These are phyloP conservation scores for Ligdia adustata DNA, from an alignment of 2,888 invertebrate species.

Conservation along the genomic window DNA sequence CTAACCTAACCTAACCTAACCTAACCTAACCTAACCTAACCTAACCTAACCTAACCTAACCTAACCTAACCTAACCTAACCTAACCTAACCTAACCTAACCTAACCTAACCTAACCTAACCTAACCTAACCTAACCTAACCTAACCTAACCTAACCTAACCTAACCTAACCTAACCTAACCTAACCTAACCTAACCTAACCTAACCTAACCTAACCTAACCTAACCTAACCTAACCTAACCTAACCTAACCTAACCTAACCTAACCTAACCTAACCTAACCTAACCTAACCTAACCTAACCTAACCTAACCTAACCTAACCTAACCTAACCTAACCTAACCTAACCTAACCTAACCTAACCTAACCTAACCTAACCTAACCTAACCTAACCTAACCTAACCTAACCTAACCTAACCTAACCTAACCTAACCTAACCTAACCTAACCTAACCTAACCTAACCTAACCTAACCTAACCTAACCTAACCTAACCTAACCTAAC, in stretches of 20 bases:
- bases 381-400: constrained; percentile 22
- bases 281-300: constrained; percentile 22
- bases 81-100: constrained; percentile 18
- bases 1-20: constrained; percentile 14
- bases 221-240: too few species aligned
- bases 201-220: constrained; percentile 18
- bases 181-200: constrained; percentile 19
- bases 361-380: constrained; percentile 21
- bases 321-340: constrained; percentile 22
- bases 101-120: constrained; percentile 22
- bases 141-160: constrained; percentile 21
- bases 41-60: constrained; percentile 11
- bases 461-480: constrained; percentile 22
- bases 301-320: constrained; percentile 22
- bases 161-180: constrained; percentile 19
- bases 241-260: constrained; percentile 21
- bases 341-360: constrained; percentile 22
- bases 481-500: constrained; percentile 22
- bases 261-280: constrained; percentile 22
- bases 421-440: constrained; percentile 22
- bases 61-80: constrained; percentile 14
- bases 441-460: constrained; percentile 22
- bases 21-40: too few species aligned
- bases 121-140: constrained; percentile 21
- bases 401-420: constrained; percentile 22